Evolutionary conservation across 2,888 invertebrate species (phyloP), one percentile per base, ranked within the genome.

Genomic region (Drosophila kanekoi): DNA sequence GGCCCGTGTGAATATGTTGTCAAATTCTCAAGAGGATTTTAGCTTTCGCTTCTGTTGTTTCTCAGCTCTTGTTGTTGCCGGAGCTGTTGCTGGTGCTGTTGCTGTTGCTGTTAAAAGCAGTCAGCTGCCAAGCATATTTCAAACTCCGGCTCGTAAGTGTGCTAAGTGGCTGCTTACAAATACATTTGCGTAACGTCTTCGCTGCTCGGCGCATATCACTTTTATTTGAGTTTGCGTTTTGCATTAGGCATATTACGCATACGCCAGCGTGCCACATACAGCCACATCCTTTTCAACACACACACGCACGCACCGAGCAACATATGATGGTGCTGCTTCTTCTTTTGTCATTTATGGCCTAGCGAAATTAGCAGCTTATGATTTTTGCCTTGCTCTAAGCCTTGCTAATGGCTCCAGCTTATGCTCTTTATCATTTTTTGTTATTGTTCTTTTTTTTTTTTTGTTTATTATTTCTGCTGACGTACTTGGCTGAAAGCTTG

Each of bases 131-230:
- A 72, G 73, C 86, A 89, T 87, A 87, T 86, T 87, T 83, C 80
- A 85, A 89, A 82, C 82, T 85, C 70, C 73, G 52, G 28, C 79
- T 80, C 78, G 72, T 64, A 89, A 80, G 89, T 82, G 86, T 69
- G 88, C 86, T 89, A 86, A 86, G 89, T 86, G 86, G 86, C 83
- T 87, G 88, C 88, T 82, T 86, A 82, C 86, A 76, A 69, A 85
- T 79, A 87, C 85, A 85, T 79, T 82, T 81, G 81, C 78, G 67
- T 78, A 70, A 68, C 86, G 49, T 70, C 47, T 48, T 68, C 61
- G 33, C 51, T 35, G 10, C 47, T 28, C 11, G 41, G 13, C 62
- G 71, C 80, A 77, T 81, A 78, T 84, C 86, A 85, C 74, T 85
- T 86, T 78, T 85, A 89, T 89, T 87, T 86, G 86, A 79, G 85